Evolutionary conservation across 2,888 invertebrate genomes (phyloP).

Genomic region (Dasysyrphus tricinctus): DNA sequence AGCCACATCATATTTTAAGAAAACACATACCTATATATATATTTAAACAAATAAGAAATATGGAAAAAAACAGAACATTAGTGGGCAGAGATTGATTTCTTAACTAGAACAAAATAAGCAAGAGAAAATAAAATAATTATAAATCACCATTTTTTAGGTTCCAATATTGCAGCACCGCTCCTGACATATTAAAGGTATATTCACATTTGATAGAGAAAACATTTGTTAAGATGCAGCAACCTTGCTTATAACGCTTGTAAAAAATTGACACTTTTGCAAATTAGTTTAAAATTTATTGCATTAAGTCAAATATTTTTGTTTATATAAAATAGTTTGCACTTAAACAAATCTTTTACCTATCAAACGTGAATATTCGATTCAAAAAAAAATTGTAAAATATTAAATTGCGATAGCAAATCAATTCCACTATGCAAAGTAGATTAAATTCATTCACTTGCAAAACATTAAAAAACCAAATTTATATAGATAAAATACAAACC

Average conservation of each 20-base stretch:
- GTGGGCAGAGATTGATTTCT: slow-evolving; percentile 36
- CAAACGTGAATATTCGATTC: not conserved
- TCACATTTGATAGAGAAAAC: not conserved
- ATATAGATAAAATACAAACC: slow-evolving; percentile 32
- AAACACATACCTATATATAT: slow-evolving; percentile 61
- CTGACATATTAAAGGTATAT: slow-evolving; percentile 10
- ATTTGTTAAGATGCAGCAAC: not conserved
- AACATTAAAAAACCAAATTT: slow-evolving; percentile 39
- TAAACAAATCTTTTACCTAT: not conserved
- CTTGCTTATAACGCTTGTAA: slow-evolving; percentile 11
- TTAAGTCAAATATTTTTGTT: not conserved
- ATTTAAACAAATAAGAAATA: slow-evolving; percentile 28
- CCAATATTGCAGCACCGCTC: slow-evolving; percentile 69
- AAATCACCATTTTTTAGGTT: slow-evolving; percentile 53
- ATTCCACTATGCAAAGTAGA: slow-evolving; percentile 68
- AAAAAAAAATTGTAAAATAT: slow-evolving; percentile 46
- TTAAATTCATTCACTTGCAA: slow-evolving; percentile 68
- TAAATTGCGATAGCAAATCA: slow-evolving; percentile 71
- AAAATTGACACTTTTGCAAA: slow-evolving; percentile 11
- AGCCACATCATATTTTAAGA: slow-evolving; percentile 75
- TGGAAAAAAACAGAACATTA: slow-evolving; percentile 23
- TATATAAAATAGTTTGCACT: not conserved
- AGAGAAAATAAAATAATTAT: not conserved
- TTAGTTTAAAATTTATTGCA: not conserved
- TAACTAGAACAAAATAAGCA: slow-evolving; percentile 3